Conservation (phyloP, 2,888 invertebrate genomes). For the Cryptocephalus primarius region DNA sequence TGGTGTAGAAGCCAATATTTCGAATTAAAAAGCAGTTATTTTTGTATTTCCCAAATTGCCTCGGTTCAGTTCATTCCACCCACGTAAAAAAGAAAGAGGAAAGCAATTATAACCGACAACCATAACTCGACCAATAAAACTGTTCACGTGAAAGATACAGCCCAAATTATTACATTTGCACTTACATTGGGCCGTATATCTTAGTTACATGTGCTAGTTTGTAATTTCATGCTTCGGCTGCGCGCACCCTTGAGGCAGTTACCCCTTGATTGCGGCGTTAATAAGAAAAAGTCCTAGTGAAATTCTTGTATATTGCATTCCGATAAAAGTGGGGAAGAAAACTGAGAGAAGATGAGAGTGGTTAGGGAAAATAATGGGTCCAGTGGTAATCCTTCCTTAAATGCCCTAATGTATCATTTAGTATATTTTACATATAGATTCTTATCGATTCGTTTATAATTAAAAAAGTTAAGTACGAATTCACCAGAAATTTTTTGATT, state of each 20-base stretch:
- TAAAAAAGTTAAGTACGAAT: too few relatives aligned
- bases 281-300: constrained; percentile 11
- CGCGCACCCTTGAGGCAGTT: constrained; percentile 22
- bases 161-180: constrained; percentile 31
- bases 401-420: too few relatives aligned
- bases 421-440: too few relatives aligned
- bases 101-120: constrained; percentile 30
- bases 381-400: too few relatives aligned
- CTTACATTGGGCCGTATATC: constrained; percentile 29
- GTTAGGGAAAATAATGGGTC: too few relatives aligned
- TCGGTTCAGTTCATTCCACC: not conserved
- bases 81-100: not conserved
- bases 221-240: constrained; percentile 27
- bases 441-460: too few relatives aligned
- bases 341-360: not conserved
- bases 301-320: constrained; percentile 8
- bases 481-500: too few relatives aligned
- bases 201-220: constrained; percentile 27
- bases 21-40: not conserved
- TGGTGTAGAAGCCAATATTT: too few relatives aligned
- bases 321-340: not conserved
- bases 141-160: constrained; percentile 29
- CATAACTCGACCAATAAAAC: constrained; percentile 30
- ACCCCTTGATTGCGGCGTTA: constrained; percentile 20
- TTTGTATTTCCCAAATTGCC: not conserved